Conservation (phyloP, 2,113 vertebrate genomes). For the Melanocharis versteri region DNA sequence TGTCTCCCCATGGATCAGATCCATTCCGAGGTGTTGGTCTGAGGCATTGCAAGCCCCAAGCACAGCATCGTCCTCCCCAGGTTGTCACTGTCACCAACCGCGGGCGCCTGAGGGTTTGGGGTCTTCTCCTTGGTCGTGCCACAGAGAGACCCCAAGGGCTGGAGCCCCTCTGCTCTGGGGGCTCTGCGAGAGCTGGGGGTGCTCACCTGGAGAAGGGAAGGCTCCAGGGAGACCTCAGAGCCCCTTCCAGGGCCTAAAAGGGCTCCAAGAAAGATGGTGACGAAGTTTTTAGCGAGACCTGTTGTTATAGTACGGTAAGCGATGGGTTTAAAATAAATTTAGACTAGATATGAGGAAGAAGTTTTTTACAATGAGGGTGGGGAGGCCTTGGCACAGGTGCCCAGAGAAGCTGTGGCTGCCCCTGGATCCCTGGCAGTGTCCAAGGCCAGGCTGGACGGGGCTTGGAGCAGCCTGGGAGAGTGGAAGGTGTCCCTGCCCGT, state of each 20-base stretch:
- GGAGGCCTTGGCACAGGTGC: not conserved
- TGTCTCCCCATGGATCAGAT: not conserved
- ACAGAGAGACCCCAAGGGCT: not conserved
- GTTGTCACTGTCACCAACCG: not conserved
- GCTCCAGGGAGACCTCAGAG: not conserved
- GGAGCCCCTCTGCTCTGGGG: not conserved
- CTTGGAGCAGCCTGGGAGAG: fast-evolving
- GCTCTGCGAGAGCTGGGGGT: not conserved
- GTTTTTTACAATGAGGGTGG: not conserved
- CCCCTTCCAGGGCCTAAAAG: not conserved
- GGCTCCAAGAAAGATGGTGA: not conserved
- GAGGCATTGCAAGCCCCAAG: not conserved
- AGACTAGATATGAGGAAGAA: not conserved
- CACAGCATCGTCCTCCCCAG: not conserved
- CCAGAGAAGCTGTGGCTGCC: not conserved
- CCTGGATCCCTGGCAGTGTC: not conserved
- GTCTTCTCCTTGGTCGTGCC: not conserved
- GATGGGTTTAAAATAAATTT: not conserved
- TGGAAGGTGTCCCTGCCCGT: not conserved
- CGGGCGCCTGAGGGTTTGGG: fast-evolving
- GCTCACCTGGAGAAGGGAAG: not conserved
- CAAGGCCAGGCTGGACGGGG: fast-evolving
- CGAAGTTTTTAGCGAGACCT: not conserved
- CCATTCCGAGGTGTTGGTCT: not conserved
- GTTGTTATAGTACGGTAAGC: not conserved